Percentiles rank a stretch among this genome's conserved stretches.
Evolutionary conservation across 2,113 vertebrate genomes (phyloP).

Genomic region (Parus major): DNA sequence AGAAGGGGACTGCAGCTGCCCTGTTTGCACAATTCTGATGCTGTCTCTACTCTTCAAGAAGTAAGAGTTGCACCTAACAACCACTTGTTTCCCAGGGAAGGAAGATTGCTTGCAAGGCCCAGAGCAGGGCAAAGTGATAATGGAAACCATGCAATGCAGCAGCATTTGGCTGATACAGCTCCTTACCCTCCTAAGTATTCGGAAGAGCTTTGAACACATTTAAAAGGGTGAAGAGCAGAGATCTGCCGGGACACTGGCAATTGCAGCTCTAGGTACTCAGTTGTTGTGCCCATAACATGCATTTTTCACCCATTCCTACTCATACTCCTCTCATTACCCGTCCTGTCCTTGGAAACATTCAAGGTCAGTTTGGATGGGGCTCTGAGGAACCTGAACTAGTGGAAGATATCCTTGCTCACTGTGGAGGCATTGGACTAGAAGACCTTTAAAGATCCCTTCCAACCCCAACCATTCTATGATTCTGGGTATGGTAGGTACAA

Average conservation of each 20-base stretch:
- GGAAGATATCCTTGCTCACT: not conserved
- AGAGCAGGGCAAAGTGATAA: not conserved
- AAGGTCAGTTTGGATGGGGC: not conserved
- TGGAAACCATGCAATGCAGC: not conserved
- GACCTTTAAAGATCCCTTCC: not conserved
- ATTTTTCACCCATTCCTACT: not conserved
- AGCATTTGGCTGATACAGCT: not conserved
- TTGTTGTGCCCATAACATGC: not conserved
- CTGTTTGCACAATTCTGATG: not conserved
- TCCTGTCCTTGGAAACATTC: not conserved
- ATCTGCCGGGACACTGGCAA: not conserved
- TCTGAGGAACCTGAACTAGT: not conserved
- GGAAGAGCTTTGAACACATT: not conserved
- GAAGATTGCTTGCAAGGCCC: not conserved
- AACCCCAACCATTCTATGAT: too few species aligned
- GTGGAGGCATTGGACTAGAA: not conserved
- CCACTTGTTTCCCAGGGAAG: not conserved
- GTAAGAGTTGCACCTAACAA: not conserved
- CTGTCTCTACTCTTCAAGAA: not conserved
- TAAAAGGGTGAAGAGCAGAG: not conserved
- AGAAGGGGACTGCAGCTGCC: not conserved
- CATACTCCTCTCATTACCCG: not conserved
- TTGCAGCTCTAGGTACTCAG: not conserved
- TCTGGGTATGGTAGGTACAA: conserved; percentile 29
- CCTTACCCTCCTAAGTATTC: not conserved